A percentile compares a stretch with the other conserved stretches of the same genome.
phyloP scores from a whole-genome alignment of 2,888 invertebrate genomes.

The Drosophila helvetica region DNA sequence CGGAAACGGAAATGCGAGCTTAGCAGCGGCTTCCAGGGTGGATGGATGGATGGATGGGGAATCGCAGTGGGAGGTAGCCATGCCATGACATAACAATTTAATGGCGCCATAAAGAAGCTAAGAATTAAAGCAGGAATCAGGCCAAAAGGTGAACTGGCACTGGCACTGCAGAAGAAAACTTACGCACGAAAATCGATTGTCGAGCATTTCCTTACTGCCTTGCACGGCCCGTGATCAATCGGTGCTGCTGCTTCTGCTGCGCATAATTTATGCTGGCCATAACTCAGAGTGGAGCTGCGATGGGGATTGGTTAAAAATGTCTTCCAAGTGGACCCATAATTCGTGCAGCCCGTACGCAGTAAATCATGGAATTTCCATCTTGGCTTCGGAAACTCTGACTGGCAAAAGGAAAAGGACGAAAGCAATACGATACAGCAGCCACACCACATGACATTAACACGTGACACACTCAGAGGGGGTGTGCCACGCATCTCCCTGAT shows the following conservation, averaged over 20 bases:
- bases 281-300: constrained; percentile 24
- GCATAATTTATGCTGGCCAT: constrained; percentile 41
- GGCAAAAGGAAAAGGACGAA: background rate
- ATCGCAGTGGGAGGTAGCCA: background rate
- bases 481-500: background rate
- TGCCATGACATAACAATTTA: background rate
- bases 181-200: constrained; percentile 10
- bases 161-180: background rate
- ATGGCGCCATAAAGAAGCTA: background rate
- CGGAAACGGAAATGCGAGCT: constrained; percentile 57
- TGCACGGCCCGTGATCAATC: constrained; percentile 7
- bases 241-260: constrained; percentile 20
- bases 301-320: constrained; percentile 43
- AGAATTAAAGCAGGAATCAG: constrained; percentile 1
- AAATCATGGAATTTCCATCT: constrained; percentile 40
- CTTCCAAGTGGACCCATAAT: constrained; percentile 43
- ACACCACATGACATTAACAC: constrained; percentile 32
- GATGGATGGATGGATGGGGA: too few relatives aligned
- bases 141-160: background rate
- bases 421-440: background rate
- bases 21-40: constrained; percentile 7
- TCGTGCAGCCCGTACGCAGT: constrained; percentile 39
- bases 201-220: constrained; percentile 1
- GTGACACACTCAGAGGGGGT: constrained; percentile 32
- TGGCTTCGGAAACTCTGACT: constrained; percentile 20